Evolutionary conservation across 1,140 invertebrate species (phyloP).

Genomic region (Zaprionus tsacasi): DNA sequence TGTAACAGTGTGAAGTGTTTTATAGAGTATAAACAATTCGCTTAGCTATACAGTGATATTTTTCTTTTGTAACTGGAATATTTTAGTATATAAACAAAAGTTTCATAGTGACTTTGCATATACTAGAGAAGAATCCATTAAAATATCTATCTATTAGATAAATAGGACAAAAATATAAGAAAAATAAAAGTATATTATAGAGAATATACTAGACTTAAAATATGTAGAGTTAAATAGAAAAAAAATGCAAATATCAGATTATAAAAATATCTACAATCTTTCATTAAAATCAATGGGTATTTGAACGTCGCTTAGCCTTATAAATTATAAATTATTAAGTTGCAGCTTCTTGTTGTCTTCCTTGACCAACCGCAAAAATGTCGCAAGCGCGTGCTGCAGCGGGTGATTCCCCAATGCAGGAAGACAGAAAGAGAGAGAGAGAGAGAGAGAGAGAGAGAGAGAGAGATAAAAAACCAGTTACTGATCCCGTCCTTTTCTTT

Average conservation of each 20-base stretch:
- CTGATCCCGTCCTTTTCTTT: constrained; percentile 12
- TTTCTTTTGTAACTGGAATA: neutral
- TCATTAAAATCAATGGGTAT: neutral
- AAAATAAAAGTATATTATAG: no score
- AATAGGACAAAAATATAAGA: no score
- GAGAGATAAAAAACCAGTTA: constrained; percentile 28
- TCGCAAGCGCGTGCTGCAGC: constrained; percentile 26
- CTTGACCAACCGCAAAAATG: constrained; percentile 55
- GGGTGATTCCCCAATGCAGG: constrained; percentile 37
- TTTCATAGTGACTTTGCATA: no score
- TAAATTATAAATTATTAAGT: no score
- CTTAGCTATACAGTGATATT: neutral
- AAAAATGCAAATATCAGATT: no score
- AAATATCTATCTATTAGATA: no score
- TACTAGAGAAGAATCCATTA: no score
- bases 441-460: neutral
- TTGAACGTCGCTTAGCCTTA: neutral
- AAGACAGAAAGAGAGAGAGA: neutral
- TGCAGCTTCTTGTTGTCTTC: neutral
- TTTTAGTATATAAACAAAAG: neutral
- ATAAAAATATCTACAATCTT: no score
- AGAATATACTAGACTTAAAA: no score
- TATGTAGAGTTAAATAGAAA: no score
- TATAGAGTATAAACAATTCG: neutral
- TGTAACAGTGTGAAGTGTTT: neutral